These are phyloP conservation scores for Rhea americana DNA, from an alignment of 2,113 vertebrate genomes.

Conservation along the genomic window DNA sequence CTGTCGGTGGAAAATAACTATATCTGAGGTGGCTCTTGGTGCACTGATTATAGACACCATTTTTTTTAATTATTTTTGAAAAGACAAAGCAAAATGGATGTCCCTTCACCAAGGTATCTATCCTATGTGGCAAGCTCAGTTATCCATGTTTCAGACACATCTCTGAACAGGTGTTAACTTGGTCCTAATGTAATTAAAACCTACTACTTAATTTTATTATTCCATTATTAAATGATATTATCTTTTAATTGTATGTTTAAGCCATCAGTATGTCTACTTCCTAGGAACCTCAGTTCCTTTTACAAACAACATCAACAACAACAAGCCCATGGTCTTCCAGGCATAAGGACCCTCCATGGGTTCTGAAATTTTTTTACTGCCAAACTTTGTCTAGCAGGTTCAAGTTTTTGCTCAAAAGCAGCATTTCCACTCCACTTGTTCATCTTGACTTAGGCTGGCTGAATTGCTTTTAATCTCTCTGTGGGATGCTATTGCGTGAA, in stretches of 20 bases:
- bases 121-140: not conserved
- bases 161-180: not conserved
- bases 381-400: not conserved
- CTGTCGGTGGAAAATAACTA: not conserved
- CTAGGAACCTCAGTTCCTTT: not conserved
- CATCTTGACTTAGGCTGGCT: not conserved
- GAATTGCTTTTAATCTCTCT: not conserved
- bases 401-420: not conserved
- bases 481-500: not conserved
- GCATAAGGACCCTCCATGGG: not conserved
- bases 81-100: not conserved
- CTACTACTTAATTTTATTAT: not conserved
- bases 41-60: not conserved
- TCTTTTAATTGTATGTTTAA: not conserved
- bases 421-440: not conserved
- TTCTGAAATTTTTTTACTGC: not conserved
- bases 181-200: not conserved
- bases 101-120: not conserved
- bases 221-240: not conserved
- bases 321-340: not conserved
- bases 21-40: not conserved
- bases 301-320: not conserved
- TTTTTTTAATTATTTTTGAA: not conserved
- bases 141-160: not conserved
- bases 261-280: not conserved